phyloP scores from a whole-genome alignment of 2,888 invertebrate species.

The Zygothrica quintamaculata region DNA sequence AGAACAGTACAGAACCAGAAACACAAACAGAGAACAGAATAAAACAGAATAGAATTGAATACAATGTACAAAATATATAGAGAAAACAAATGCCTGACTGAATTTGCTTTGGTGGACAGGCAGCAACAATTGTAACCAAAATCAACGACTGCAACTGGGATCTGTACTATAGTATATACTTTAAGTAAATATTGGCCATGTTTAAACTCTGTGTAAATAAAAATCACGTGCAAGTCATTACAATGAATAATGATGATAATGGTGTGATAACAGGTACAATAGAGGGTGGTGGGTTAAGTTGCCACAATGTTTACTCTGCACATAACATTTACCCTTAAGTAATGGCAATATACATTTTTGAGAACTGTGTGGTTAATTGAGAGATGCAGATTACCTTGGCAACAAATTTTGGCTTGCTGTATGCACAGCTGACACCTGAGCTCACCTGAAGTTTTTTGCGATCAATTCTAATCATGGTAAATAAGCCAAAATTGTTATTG shows the following conservation, averaged over 20 bases:
- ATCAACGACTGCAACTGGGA: slow-evolving; percentile 32
- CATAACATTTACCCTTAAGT: slow-evolving; percentile 43
- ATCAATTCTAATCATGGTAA: slow-evolving; percentile 52
- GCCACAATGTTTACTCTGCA: slow-evolving; percentile 53
- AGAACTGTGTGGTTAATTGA: slow-evolving; percentile 45
- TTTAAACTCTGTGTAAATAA: slow-evolving; percentile 65
- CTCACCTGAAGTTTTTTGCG: slow-evolving; percentile 51
- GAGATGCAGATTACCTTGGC: too few relatives aligned
- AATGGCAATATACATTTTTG: slow-evolving; percentile 27
- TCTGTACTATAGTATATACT: slow-evolving; percentile 46
- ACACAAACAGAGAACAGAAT: slow-evolving; percentile 22
- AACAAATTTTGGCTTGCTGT: slow-evolving; percentile 37
- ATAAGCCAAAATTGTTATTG: slow-evolving; percentile 64
- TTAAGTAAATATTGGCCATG: slow-evolving; percentile 57
- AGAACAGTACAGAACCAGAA: slow-evolving; percentile 39
- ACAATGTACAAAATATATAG: slow-evolving; percentile 15
- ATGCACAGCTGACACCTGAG: slow-evolving; percentile 76
- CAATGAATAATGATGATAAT: slow-evolving; percentile 19
- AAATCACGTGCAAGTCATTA: slow-evolving; percentile 64
- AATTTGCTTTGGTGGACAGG: slow-evolving; percentile 16
- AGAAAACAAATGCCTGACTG: slow-evolving; percentile 48
- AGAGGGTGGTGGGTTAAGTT: slow-evolving; percentile 23
- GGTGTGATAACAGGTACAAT: slow-evolving; percentile 77
- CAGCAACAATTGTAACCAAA: slow-evolving; percentile 25
- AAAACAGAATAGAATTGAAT: slow-evolving; percentile 36